Base-by-base conservation (phyloP, 1,140 invertebrate species). In the Bilobella aurantiaca region DNA sequence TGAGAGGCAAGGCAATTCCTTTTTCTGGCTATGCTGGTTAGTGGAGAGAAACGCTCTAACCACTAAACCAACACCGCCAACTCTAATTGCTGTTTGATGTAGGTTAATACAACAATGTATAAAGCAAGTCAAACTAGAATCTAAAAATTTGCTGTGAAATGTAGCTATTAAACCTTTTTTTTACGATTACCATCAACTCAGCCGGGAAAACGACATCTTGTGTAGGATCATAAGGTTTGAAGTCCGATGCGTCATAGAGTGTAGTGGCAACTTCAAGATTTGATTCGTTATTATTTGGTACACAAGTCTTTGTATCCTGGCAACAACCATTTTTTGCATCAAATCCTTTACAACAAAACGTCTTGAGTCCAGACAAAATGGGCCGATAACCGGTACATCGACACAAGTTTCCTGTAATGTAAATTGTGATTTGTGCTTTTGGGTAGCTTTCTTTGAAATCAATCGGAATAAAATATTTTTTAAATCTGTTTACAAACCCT, bases 181-280 rank as follows among this genome's bases (percentile, higher is more conserved):
- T 23, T 42, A 66, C 58, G 32, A 42, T 72, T 69, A 82, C 79
- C 75, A 77, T 75, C 29, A 83, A 71, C 67, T 82, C 80, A 12
- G 80, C 78, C 8, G 82, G 82, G 73, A 83, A 83, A 65, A 83
- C 82, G 14, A 79, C 76, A 73, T 83, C 82, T 69, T 83, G 81
- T 3, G 77, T 74, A 0, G 79, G 75, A 66, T 83, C 80, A 63
- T 79, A 78, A 0, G 76, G 74, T 34, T 67, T 56, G 46, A 78
- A 77, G 28, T 74, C 69, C 1, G 71, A 65, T 23, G 71, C 60
- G 46, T 75, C 69, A 25, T 68, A 64, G 12, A 65, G 47, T 12
- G 57, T 31, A 30, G 5, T 21, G 30, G 57, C 25, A 27, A 31
- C 23, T 28, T 53, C 49, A 53, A 23, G 23, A 14, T 25, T 14